These are phyloP conservation scores for Fukomys damarensis DNA, from an alignment of 2,113 vertebrate species.

Conservation along the genomic window DNA sequence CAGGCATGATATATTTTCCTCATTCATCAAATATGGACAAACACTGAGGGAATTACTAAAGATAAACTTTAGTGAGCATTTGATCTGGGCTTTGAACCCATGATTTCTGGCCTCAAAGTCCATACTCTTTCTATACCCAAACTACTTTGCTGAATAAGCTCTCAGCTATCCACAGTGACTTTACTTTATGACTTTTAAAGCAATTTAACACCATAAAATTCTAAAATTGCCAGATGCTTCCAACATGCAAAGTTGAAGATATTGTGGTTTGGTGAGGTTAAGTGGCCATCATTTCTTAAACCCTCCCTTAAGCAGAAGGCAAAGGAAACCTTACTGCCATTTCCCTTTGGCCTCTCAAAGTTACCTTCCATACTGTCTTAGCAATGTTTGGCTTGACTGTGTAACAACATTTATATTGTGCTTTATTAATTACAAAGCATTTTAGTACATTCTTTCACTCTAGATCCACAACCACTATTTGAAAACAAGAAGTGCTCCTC, in stretches of 20 bases:
- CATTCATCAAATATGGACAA: constrained; percentile 43
- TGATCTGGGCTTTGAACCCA: constrained; percentile 26
- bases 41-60: constrained; percentile 59
- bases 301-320: background rate
- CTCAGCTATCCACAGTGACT: constrained; percentile 53
- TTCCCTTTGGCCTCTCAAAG: constrained; percentile 20
- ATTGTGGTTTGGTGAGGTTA: background rate
- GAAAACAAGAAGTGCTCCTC: background rate
- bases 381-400: constrained; percentile 32
- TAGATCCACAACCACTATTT: background rate
- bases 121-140: constrained; percentile 25
- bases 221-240: constrained; percentile 1
- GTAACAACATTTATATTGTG: background rate
- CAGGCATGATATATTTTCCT: constrained; percentile 30
- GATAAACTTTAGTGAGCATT: constrained; percentile 51
- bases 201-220: constrained; percentile 39
- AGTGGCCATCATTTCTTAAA: constrained; percentile 7
- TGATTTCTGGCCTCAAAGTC: constrained; percentile 33
- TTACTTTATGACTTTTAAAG: constrained; percentile 51
- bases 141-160: constrained; percentile 60
- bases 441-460: background rate
- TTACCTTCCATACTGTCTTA: background rate
- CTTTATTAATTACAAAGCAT: constrained; percentile 4
- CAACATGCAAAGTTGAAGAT: background rate
- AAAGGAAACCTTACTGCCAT: constrained; percentile 19